Conservation (phyloP, 2,888 invertebrate species). For the Ophonus ardosiacus region DNA sequence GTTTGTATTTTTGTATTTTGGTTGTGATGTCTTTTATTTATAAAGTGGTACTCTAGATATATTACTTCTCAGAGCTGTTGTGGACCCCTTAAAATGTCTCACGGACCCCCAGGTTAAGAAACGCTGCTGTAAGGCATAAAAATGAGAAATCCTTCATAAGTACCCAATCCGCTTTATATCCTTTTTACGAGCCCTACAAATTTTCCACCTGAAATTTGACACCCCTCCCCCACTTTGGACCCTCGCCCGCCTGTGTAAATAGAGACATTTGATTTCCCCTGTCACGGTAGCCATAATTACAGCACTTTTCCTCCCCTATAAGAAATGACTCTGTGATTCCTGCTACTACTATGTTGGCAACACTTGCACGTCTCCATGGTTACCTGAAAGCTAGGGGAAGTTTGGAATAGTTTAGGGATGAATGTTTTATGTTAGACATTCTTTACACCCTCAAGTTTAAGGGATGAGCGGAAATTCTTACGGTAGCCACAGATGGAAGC, state of each 20-base stretch:
- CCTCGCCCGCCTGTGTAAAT: background rate
- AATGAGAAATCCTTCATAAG: background rate
- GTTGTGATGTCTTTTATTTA: no score
- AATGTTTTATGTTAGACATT: background rate
- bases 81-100: no score
- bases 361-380: constrained; percentile 7
- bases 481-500: no score
- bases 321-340: no score
- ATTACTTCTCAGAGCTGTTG: no score
- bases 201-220: background rate
- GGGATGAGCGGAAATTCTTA: no score
- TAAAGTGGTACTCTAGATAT: no score
- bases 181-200: background rate
- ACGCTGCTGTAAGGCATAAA: no score
- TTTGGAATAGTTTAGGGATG: constrained; percentile 14
- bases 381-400: background rate
- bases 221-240: no score
- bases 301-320: background rate
- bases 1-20: no score
- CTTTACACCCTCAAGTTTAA: background rate
- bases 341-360: background rate
- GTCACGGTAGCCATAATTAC: background rate
- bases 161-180: background rate
- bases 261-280: constrained; percentile 29
- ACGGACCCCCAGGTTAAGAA: no score